Evolutionary conservation across 1,140 invertebrate genomes (phyloP).

Genomic region (Tetranychus urticae): DNA sequence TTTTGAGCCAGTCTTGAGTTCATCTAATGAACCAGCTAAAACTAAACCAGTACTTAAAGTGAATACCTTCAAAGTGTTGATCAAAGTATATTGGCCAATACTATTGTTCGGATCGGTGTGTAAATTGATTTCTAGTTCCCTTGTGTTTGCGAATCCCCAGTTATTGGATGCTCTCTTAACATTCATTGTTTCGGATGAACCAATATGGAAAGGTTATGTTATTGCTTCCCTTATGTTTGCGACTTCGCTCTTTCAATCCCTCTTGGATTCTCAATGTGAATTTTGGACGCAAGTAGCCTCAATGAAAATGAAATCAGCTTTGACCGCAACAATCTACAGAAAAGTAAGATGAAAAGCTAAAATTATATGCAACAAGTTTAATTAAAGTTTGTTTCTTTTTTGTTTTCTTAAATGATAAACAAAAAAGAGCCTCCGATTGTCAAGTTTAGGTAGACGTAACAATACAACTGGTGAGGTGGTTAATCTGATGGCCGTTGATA

Average conservation of each 20-base stretch:
- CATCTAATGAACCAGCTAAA: conserved; percentile 38
- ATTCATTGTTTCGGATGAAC: conserved; percentile 12
- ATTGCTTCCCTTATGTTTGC: conserved; percentile 6
- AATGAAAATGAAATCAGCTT: conserved; percentile 62
- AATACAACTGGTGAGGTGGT: conserved; percentile 32
- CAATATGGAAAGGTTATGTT: conserved; percentile 6
- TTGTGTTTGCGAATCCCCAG: conserved; percentile 69
- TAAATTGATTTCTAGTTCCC: conserved; percentile 56
- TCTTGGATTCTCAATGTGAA: conserved; percentile 55
- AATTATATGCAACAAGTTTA: neutral
- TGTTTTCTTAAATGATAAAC: neutral
- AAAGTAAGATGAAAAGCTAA: conserved; percentile 32
- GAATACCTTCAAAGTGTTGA: conserved; percentile 14
- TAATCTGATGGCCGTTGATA: conserved; percentile 31
- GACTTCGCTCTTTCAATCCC: neutral
- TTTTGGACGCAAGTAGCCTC: conserved; percentile 72
- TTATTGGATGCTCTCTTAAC: conserved; percentile 11
- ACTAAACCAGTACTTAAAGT: neutral
- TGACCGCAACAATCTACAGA: conserved; percentile 78
- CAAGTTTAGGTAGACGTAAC: conserved; percentile 12
- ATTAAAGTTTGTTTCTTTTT: neutral
- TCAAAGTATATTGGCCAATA: conserved; percentile 36
- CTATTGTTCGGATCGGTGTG: conserved; percentile 51
- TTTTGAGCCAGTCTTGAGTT: neutral
- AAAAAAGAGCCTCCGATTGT: conserved; percentile 9